Evolutionary conservation across 2,113 vertebrate species (phyloP), one percentile per base, ranked within the genome.

Genomic region (Pholis gunnellus): DNA sequence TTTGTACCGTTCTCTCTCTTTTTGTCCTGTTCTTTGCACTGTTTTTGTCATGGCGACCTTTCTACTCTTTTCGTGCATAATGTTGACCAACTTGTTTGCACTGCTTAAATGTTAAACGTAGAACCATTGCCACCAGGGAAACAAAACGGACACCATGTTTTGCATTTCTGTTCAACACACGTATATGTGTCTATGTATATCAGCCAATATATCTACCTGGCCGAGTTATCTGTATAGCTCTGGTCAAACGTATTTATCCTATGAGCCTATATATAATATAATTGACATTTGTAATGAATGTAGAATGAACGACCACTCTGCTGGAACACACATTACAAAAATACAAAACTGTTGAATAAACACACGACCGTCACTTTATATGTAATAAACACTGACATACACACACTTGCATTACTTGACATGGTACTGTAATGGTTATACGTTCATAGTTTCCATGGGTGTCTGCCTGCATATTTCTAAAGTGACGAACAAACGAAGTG

Each of bases 391-490:
- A 65, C 17, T 9, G 18, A 31, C 9, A 46, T 9, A 9, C 1
- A 11, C 0, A 59, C 1, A 57, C 15, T 31, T 50, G 27, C 10
- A 38, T 38, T 34, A 17, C 42, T 75, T 50, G 6, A 25, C 17
- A 5, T 56, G 6, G 36, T 17, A 4, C 6, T 34, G 46, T 10
- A 22, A 42, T 27, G 2, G 34, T 36, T 34, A 6, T 34, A 34
- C 63, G 66, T 67, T 75, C 34, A 68, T 15, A 63, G 46, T 77
- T 80, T 78, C 68, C 68, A 34, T 25, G 29, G 25, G 42, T 54
- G 60, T 14, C 13, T 34, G 42, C 20, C 68, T 69, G 38, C 60
- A 79, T 80, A 84, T 76, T 67, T 80, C 34, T 2, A 9, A 0
- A 76, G 31, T 46, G 65, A 71, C 42, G 9, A 68, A 13, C 6